These are phyloP conservation scores for Bombus soroeensis DNA, from an alignment of 1,140 invertebrate genomes.

Conservation along the genomic window DNA sequence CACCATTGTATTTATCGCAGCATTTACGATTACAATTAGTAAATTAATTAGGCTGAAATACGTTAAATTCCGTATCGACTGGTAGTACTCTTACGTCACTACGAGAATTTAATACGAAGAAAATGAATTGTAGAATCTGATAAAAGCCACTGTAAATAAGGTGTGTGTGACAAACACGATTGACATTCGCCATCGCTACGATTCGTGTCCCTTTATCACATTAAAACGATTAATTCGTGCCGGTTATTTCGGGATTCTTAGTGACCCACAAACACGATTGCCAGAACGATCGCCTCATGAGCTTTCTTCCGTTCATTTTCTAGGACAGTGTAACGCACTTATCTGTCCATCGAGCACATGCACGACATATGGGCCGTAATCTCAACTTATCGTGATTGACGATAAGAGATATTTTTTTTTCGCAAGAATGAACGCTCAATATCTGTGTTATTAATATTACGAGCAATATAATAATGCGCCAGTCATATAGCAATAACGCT, in stretches of 20 bases:
- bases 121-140: too few relatives aligned
- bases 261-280: slow-evolving; percentile 5
- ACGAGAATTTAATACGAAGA: too few relatives aligned
- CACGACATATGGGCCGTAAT: slow-evolving; percentile 72
- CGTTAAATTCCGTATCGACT: too few relatives aligned
- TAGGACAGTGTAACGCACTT: slow-evolving; percentile 55
- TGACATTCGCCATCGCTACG: too few relatives aligned
- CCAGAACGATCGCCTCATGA: not conserved
- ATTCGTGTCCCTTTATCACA: not conserved
- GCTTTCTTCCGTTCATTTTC: slow-evolving; percentile 45
- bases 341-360: slow-evolving; percentile 61
- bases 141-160: not conserved
- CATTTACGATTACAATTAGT: too few relatives aligned
- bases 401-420: slow-evolving; percentile 68
- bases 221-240: not conserved
- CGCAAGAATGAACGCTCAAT: slow-evolving; percentile 56
- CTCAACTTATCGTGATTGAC: slow-evolving; percentile 64
- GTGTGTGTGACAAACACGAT: not conserved
- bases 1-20: too few relatives aligned
- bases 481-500: not conserved
- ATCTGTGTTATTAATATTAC: slow-evolving; percentile 63
- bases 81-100: too few relatives aligned
- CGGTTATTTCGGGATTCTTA: not conserved
- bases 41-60: too few relatives aligned
- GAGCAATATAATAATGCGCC: slow-evolving; percentile 25